A percentile compares a stretch with the other conserved stretches of the same genome.
Conservation (phyloP, 2,888 invertebrate species). For the Amphipyra berbera region DNA sequence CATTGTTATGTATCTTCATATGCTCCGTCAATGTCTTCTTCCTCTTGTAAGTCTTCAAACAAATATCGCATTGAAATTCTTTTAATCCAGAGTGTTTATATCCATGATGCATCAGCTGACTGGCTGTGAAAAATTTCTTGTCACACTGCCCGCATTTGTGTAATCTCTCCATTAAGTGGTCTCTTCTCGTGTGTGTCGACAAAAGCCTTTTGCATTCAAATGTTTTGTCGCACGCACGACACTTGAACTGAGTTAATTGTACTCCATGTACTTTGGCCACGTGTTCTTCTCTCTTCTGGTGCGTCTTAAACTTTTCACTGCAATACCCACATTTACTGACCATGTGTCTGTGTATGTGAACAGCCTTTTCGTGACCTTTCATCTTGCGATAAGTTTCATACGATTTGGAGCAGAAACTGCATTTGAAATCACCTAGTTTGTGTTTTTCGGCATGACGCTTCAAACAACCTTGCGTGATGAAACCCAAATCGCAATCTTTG, state of each 20-base stretch:
- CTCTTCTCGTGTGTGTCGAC: slow-evolving; percentile 78
- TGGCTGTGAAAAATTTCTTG: slow-evolving; percentile 49
- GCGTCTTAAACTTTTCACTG: slow-evolving; percentile 57
- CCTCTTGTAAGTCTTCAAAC: slow-evolving; percentile 68
- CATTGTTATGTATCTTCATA: slow-evolving; percentile 66
- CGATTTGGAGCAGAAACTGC: slow-evolving; percentile 75
- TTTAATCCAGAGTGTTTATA: slow-evolving; percentile 74
- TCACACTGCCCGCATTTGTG: slow-evolving; percentile 53
- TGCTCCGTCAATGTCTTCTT: slow-evolving; percentile 65
- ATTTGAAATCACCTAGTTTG: slow-evolving; percentile 62
- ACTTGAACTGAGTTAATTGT: slow-evolving; percentile 62
- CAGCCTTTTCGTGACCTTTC: slow-evolving; percentile 69
- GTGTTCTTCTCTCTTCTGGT: slow-evolving; percentile 55
- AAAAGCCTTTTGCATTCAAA: slow-evolving; percentile 82
- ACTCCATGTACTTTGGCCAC: slow-evolving; percentile 59
- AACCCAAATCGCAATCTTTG: slow-evolving; percentile 60
- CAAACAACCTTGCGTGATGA: slow-evolving; percentile 36
- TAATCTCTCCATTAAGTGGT: slow-evolving; percentile 63
- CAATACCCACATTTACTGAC: slow-evolving; percentile 63
- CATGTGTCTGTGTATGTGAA: slow-evolving; percentile 32
- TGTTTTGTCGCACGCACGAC: slow-evolving; percentile 81
- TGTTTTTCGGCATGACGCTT: slow-evolving; percentile 45
- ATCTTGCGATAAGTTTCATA: slow-evolving; percentile 73
- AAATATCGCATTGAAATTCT: slow-evolving; percentile 73
- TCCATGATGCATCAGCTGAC: slow-evolving; percentile 74